These are phyloP conservation scores for Zalophus californianus DNA, from an alignment of 2,797 vertebrate genomes.

Conservation along the genomic window DNA sequence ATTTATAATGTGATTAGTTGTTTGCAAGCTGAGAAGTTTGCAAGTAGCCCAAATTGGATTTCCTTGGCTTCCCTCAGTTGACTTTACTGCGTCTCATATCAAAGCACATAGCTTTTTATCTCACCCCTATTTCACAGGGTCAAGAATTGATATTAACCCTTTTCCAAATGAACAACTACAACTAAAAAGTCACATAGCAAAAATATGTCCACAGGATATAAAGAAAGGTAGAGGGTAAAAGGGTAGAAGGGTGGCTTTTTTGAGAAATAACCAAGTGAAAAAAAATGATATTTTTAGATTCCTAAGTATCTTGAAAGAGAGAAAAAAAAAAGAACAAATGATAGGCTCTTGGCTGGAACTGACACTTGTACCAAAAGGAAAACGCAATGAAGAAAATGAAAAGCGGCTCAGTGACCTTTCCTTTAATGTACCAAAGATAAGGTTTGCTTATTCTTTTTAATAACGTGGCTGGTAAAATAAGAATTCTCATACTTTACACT, in stretches of 20 bases:
- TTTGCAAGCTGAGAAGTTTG: slow-evolving; percentile 48
- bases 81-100: slow-evolving; percentile 68
- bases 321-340: slow-evolving; percentile 73
- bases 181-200: slow-evolving; percentile 74
- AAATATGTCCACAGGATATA: slow-evolving; percentile 70
- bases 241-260: slow-evolving; percentile 77
- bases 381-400: slow-evolving; percentile 76
- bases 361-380: slow-evolving; percentile 44
- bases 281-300: slow-evolving; percentile 81
- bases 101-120: slow-evolving; percentile 78
- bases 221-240: slow-evolving; percentile 81
- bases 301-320: slow-evolving; percentile 81
- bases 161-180: slow-evolving; percentile 73
- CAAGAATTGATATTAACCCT: slow-evolving; percentile 82
- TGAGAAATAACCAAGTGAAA: slow-evolving; percentile 80
- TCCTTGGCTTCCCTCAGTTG: slow-evolving; percentile 37
- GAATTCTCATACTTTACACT: slow-evolving; percentile 73
- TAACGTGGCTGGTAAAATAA: slow-evolving; percentile 73
- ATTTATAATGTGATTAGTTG: slow-evolving; percentile 69
- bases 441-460: slow-evolving; percentile 84
- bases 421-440: slow-evolving; percentile 80
- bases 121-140: slow-evolving; percentile 85
- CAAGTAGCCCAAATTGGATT: slow-evolving; percentile 37
- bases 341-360: slow-evolving; percentile 74
- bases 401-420: slow-evolving; percentile 83